These are phyloP conservation scores for Prenolepis imparis DNA, from an alignment of 2,888 invertebrate genomes.

Conservation along the genomic window DNA sequence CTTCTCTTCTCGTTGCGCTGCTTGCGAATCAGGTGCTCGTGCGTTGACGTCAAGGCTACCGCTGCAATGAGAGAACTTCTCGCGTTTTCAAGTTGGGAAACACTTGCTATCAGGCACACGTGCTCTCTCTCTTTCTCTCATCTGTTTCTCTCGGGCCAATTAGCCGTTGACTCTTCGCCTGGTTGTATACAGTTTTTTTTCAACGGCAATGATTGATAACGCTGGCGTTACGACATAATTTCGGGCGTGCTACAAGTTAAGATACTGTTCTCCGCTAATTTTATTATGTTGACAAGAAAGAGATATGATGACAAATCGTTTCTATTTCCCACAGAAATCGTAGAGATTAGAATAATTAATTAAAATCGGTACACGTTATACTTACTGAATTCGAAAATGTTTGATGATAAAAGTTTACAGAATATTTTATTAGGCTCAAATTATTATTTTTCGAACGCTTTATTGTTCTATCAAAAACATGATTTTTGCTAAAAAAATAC, in stretches of 20 bases:
- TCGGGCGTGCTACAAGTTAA: neutral
- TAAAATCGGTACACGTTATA: neutral
- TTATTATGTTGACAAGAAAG: neutral
- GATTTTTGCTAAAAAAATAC: neutral
- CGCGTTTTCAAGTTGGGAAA: constrained; percentile 64
- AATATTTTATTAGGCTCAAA: neutral
- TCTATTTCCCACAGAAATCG: neutral
- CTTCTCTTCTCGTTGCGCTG: neutral
- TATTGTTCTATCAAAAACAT: neutral
- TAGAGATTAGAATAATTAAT: neutral
- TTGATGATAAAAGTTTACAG: neutral
- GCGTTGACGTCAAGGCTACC: constrained; percentile 68
- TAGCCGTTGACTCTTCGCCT: constrained; percentile 8
- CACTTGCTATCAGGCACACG: constrained; percentile 57
- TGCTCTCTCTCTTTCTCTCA: constrained; percentile 42
- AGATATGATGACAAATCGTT: neutral
- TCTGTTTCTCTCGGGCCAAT: constrained; percentile 43
- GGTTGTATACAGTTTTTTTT: neutral
- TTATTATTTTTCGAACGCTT: neutral
- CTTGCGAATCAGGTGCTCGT: constrained; percentile 67
- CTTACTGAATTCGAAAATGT: neutral
- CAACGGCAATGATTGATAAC: neutral
- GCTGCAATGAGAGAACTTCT: constrained; percentile 60
- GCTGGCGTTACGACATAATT: neutral
- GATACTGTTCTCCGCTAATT: neutral